Evolutionary conservation across 2,797 vertebrate genomes (phyloP), one percentile per base, ranked within the genome.

Genomic region (Phoebastria nigripes): DNA sequence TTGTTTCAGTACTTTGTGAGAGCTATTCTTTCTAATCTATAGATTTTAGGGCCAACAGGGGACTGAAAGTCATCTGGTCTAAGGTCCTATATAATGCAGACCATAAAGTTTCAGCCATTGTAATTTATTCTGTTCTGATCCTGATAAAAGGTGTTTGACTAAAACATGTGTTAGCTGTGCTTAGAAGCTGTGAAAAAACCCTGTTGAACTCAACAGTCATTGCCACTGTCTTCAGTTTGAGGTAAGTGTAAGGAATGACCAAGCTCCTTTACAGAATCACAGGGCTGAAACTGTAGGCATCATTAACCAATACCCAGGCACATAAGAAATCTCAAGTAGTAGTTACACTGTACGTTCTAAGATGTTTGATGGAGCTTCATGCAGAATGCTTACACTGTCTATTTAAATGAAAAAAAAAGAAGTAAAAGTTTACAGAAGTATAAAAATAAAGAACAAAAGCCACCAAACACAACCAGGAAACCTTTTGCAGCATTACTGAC

Each of bases 271-370:
- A 47, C 19, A 58, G 37, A 69, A 74, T 65, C 44, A 67, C 22
- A 19, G 41, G 17, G 7, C 33, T 81, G 54, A 82, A 72, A 72
- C 13, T 22, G 9, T 61, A 51, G 42, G 16, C 31, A 56, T 26
- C 22, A 35, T 65, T 47, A 73, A 37, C 29, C 2, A 7, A 33
- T 35, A 39, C 2, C 7, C 7, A 63, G 15, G 16, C 9, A 49
- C 0, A 0, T 31, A 11, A 49, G 22, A 82, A 82, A 65, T 49
- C 37, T 42, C 12, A 56, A 35, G 14, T 9, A 47, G 26, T 11
- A 41, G 11, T 37, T 80, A 8, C 19, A 66, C 9, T 0, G 0
- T 31, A 17, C 1, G 1, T 49, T 73, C 25, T 42, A 80, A 70
- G 19, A 35, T 6, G 7, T 46, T 66, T 61, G 6, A 44, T 70